Evolutionary conservation across 2,797 vertebrate species (phyloP).

Genomic region (Mus spretus): DNA sequence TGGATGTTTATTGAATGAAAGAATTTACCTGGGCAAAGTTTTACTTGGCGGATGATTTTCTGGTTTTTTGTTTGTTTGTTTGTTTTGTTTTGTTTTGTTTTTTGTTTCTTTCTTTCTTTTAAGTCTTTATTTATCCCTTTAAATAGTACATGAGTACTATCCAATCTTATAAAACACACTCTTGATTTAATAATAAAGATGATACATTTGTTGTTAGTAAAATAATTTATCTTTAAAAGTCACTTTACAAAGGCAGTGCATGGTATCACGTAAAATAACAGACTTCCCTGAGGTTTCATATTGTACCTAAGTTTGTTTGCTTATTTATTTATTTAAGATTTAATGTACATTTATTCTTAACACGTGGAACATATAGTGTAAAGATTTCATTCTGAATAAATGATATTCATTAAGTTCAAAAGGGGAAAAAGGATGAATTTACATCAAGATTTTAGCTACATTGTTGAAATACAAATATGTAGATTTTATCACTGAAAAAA

Average conservation of each 20-base stretch:
- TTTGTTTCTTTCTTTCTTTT: not conserved
- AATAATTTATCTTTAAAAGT: slow-evolving; percentile 40
- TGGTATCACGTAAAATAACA: not conserved
- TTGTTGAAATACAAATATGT: too few species aligned
- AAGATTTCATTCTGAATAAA: too few species aligned
- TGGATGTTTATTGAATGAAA: slow-evolving; percentile 10
- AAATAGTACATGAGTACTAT: slow-evolving; percentile 4
- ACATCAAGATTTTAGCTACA: too few species aligned
- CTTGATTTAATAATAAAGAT: slow-evolving; percentile 53
- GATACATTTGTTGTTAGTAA: slow-evolving; percentile 2
- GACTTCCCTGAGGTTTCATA: not conserved
- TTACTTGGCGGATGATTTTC: slow-evolving; percentile 17
- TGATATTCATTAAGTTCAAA: too few species aligned
- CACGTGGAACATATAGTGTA: too few species aligned
- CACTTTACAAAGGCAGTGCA: not conserved
- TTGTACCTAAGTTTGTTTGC: not conserved
- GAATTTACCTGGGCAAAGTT: slow-evolving; percentile 7
- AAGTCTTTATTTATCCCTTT: not conserved
- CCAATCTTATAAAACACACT: slow-evolving; percentile 11
- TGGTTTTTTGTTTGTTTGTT: not conserved
- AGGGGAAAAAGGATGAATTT: too few species aligned
- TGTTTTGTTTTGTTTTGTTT: not conserved
- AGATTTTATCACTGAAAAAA: too few species aligned
- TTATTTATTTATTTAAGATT: too few species aligned
- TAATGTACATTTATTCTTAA: too few species aligned